Base-by-base conservation (phyloP, 2,113 vertebrate genomes). In the Periophthalmus modestus region DNA sequence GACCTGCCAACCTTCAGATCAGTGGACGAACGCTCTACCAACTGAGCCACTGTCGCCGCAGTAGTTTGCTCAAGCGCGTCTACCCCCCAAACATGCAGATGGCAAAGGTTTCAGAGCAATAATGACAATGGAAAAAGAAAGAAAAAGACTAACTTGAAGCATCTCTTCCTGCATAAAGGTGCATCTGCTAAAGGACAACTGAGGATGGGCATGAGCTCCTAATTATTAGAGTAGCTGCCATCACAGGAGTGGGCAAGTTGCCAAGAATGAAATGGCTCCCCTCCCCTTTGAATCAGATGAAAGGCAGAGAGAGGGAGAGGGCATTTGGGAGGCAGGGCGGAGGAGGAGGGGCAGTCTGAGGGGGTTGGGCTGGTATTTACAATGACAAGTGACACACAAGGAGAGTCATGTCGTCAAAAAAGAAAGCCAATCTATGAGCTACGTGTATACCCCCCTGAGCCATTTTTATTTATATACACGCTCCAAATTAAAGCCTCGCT, bases 181-280 rank as follows among this genome's bases (percentile, higher is more conserved):
- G 4, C 33, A n/a, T 39, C 58, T 36, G 69, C 21, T 54, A 48
- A 79, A 81, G 71, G 72, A 80, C 46, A 83, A 81, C 74, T 39
- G 80, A 69, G 18, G 57, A 79, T 59, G 74, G 77, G 78, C 33
- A 85, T 68, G 78, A 83, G 74, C 61, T 69, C 69, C 73, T 39
- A 63, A 81, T 81, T 82, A 88, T 79, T 79, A 90, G 66, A 74
- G 23, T 39, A 73, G 78, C 82, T 85, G 82, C 80, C 80, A 83
- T 83, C 70, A 83, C 23, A 77, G 82, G 82, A 81, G 52, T 2
- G 88, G 95, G 93, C 86, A 46, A 1, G 28, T 62, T 63, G 93
- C 93, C 95, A 94, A 86, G 76, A 88, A 79, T 85, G 75, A 94
- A 93, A 94, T 91, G 80, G 89, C 91, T 88, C 91, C 78, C 81